Evolutionary conservation across 1,140 invertebrate species (phyloP), one percentile per base, ranked within the genome.

Genomic region (Goniozus legneri): DNA sequence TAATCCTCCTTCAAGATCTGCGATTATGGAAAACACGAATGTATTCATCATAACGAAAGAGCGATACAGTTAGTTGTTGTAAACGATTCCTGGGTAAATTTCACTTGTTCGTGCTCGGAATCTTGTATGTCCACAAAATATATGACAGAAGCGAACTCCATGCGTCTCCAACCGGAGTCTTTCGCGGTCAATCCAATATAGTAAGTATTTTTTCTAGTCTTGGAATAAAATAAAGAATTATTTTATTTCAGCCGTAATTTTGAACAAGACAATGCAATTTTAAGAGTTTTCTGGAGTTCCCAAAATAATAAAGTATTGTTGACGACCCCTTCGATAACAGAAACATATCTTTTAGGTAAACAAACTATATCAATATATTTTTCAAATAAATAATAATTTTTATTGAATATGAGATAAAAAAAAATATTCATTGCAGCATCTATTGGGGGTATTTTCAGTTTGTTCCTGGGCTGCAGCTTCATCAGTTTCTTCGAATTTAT

Each of bases 381-480:
- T 10, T 27, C 24, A 27, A 27, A 27, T 27, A 6, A 10, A 27
- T 10, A 4, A 27, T 27, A 6, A 6, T 27, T 27, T 27, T 10
- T 27, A 6, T 27, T 4, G 10, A 10, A 27, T 27, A 27, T 10
- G 4, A 10, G 24, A 27, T 27, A 27, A 27, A 27, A 27, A 27
- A 6, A 4, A 6, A 6, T 27, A 6, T 27, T 2, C 19, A 3
- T 54, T 58, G 18, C 37, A 60, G 58, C 57, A 1, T 50, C 58
- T 3, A 14, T 61, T 4, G 58, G 58, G 2, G 58, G 58, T 15
- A 54, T 61, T 15, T 61, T 61, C 16, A 61, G 45, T 2, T 40
- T 61, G 6, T 61, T 57, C n/a, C 22, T 61, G 4, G 57, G 59
- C 1, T 49, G 47, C 20, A 61, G 59, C n/a, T 54, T 61, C 12